Conservation (phyloP, 1,140 invertebrate genomes). For the Melanaphis sacchari region DNA sequence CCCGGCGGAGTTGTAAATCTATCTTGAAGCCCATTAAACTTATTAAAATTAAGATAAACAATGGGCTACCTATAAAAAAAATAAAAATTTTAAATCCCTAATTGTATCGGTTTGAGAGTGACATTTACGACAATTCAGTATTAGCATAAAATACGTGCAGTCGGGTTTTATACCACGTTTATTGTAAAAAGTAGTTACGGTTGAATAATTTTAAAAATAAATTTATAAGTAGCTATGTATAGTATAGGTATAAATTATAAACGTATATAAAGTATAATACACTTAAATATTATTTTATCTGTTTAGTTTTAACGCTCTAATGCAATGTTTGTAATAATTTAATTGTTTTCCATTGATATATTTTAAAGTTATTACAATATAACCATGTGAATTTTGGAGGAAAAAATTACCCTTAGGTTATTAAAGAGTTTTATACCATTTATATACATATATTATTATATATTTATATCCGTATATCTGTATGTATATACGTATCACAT, state of each 20-base stretch:
- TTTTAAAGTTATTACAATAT: no score
- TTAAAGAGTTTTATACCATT: neutral
- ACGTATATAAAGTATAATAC: neutral
- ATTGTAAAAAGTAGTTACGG: neutral
- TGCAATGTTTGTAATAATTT: neutral
- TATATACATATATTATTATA: no score
- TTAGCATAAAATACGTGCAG: neutral
- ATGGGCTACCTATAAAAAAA: constrained; percentile 30
- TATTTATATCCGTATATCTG: no score
- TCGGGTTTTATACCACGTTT: neutral
- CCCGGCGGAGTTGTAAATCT: neutral
- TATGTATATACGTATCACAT: no score
- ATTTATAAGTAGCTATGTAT: neutral
- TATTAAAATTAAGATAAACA: constrained; percentile 51
- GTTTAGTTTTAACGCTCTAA: neutral
- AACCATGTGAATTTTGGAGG: no score
- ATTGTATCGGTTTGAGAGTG: constrained; percentile 41
- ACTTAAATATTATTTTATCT: neutral
- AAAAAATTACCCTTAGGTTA: neutral
- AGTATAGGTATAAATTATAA: neutral
- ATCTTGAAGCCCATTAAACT: constrained; percentile 19
- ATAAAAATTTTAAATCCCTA: constrained; percentile 17
- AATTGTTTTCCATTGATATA: constrained; percentile 9
- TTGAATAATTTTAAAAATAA: neutral
- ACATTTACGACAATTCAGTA: constrained; percentile 37